These are phyloP conservation scores for Austrofundulus limnaeus DNA, from an alignment of 2,113 vertebrate genomes.

Conservation along the genomic window DNA sequence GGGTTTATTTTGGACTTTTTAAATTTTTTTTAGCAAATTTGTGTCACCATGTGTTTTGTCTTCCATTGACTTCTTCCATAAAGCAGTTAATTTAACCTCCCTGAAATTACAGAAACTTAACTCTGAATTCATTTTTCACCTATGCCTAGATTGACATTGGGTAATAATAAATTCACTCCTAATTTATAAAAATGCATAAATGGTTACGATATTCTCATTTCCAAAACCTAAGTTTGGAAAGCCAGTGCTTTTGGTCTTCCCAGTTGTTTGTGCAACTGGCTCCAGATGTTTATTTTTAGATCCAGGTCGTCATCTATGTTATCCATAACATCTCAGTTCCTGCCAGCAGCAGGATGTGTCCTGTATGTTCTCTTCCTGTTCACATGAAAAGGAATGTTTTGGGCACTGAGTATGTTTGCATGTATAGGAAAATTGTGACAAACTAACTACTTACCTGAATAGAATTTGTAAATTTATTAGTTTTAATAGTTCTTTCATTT, in stretches of 20 bases:
- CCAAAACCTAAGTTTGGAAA: background rate
- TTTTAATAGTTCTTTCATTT: too few species aligned
- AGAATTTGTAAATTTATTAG: too few species aligned
- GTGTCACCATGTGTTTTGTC: background rate
- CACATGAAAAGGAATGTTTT: background rate
- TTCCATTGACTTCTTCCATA: background rate
- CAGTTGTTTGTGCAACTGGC: too few species aligned
- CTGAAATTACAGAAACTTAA: background rate
- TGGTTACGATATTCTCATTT: background rate
- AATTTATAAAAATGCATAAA: background rate
- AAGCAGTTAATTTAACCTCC: too few species aligned
- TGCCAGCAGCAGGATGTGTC: background rate
- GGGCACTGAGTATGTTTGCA: background rate
- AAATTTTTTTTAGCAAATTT: too few species aligned
- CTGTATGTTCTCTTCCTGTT: background rate
- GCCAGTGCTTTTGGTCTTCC: too few species aligned
- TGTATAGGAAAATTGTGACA: background rate
- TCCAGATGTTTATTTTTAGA: background rate
- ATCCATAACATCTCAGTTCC: slow-evolving; percentile 7
- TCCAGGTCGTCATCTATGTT: background rate
- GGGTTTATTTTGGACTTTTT: too few species aligned
- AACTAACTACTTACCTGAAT: too few species aligned
- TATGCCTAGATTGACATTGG: background rate
- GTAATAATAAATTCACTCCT: background rate
- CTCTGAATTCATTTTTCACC: background rate